Percentiles rank a stretch among this genome's conserved stretches.
Conservation (phyloP, 2,113 vertebrate species). For the human (Homo sapiens) region GRCh38 chrX:12720501-12721000, state of each 20-base stretch:
- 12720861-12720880: conserved; percentile 82
- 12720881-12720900: conserved; percentile 82
- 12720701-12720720: conserved; percentile 86
- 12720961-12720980: conserved; percentile 80
- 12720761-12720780: conserved; percentile 88
- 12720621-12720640: conserved; percentile 92
- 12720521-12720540: conserved; percentile 99
- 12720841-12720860: conserved; percentile 84
- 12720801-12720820: conserved; percentile 88
- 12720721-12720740: conserved; percentile 86
- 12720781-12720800: conserved; percentile 86
- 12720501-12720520: conserved; percentile 93
- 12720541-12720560: conserved; percentile 93
- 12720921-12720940: conserved; percentile 91
- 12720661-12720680: conserved; percentile 89
- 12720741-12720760: conserved; percentile 88
- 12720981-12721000: conserved; percentile 84
- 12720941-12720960: conserved; percentile 87
- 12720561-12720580: conserved; percentile 92
- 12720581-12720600: conserved; percentile 91
- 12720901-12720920: conserved; percentile 87
- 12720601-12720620: conserved; percentile 92
- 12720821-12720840: conserved; percentile 86
- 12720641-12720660: conserved; percentile 91
- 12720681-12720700: conserved; percentile 86